Percentiles rank a stretch among this genome's conserved stretches.
These are phyloP conservation scores for zebrafish (Danio rerio) DNA, from an alignment of 2,113 vertebrate genomes.

Conservation along the genomic window DNA sequence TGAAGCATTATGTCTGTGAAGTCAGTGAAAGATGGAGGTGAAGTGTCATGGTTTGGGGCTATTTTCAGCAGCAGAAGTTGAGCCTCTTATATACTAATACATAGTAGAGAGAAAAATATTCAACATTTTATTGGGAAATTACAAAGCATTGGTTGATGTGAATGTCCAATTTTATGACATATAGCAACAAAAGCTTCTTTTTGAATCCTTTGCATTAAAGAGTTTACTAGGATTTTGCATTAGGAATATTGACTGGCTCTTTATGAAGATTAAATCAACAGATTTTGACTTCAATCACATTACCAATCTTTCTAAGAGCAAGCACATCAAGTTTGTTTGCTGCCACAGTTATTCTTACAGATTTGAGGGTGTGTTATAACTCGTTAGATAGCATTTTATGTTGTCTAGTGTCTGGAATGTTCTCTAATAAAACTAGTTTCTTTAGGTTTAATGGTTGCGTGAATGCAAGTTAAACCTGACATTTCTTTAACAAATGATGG, in stretches of 20 bases:
- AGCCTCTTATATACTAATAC: no score
- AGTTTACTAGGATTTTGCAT: neutral
- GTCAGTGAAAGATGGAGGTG: no score
- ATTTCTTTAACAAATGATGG: neutral
- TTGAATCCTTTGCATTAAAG: no score
- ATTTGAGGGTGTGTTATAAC: constrained; percentile 13
- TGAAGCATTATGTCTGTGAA: no score
- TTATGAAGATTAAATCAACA: neutral
- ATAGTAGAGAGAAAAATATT: no score
- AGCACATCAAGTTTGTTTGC: neutral
- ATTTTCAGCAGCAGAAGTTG: no score
- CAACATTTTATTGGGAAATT: no score
- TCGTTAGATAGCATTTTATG: neutral
- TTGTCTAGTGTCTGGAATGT: neutral
- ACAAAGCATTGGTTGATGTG: no score
- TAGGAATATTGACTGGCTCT: neutral
- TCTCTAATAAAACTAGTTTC: neutral
- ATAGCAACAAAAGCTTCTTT: no score
- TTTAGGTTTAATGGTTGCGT: neutral
- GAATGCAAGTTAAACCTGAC: neutral
- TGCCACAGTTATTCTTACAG: neutral
- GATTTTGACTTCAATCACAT: neutral
- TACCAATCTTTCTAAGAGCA: neutral
- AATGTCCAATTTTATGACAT: no score
- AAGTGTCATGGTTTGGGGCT: no score